Conservation (phyloP, 64 coral and sea anemone genomes). For the Acropora tenuis region DNA sequence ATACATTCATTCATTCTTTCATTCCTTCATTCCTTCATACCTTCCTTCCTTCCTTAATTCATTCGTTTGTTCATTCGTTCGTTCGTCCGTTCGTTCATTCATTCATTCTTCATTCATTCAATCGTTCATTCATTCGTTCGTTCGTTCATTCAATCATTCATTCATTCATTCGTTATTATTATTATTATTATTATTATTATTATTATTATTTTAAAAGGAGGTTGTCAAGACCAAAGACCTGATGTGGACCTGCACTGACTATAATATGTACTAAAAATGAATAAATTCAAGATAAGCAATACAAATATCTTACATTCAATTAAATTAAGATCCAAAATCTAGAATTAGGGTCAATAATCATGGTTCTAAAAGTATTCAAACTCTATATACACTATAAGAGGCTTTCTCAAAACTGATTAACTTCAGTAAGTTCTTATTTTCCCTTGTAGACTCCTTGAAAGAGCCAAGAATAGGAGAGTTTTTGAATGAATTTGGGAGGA, state of each 20-base stretch:
- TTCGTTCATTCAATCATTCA: too few relatives aligned
- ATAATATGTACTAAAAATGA: neutral
- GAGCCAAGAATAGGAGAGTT: neutral
- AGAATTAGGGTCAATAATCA: neutral
- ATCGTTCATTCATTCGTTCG: too few relatives aligned
- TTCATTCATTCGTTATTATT: too few relatives aligned
- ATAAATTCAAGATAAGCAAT: neutral
- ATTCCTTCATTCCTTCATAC: too few relatives aligned
- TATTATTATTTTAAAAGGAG: neutral
- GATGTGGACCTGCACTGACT: neutral
- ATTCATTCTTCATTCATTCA: too few relatives aligned
- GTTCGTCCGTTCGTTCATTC: too few relatives aligned
- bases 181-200: too few relatives aligned
- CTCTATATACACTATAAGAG: neutral
- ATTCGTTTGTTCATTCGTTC: too few relatives aligned
- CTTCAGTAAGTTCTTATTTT: neutral
- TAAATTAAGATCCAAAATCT: neutral
- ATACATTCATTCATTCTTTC: too few relatives aligned
- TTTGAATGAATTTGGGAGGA: neutral
- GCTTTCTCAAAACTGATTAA: neutral
- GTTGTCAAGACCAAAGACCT: neutral
- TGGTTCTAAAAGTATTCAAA: neutral
- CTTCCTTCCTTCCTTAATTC: too few relatives aligned
- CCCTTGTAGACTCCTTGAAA: neutral
- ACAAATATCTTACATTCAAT: neutral